Conservation (phyloP, 2,113 vertebrate genomes). For the Sinocyclocheilus anophthalmus region DNA sequence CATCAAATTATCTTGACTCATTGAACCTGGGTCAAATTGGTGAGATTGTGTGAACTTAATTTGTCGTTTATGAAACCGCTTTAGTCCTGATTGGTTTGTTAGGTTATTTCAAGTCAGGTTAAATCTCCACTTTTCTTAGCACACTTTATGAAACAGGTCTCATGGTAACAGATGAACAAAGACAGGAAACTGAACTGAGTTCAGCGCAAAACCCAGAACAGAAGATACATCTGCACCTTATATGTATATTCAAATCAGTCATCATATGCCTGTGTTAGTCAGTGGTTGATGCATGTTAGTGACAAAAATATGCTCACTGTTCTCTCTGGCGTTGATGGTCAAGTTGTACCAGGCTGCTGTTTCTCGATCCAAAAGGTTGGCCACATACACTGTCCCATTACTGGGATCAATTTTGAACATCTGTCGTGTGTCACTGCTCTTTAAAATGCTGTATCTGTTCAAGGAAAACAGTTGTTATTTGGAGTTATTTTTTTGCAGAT, state of each 20-base stretch:
- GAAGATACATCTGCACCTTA: not conserved
- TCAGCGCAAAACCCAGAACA: not conserved
- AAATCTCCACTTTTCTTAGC: too few relatives aligned
- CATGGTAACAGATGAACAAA: not conserved
- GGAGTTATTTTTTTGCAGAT: not conserved
- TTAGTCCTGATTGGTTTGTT: too few relatives aligned
- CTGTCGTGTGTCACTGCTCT: slow-evolving; percentile 66
- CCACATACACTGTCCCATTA: slow-evolving; percentile 84
- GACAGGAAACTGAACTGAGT: not conserved
- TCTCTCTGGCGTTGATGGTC: slow-evolving; percentile 85
- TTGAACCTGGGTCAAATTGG: too few relatives aligned
- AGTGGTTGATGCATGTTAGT: not conserved
- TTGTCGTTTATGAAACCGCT: too few relatives aligned
- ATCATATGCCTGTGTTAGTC: not conserved
- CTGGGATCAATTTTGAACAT: slow-evolving; percentile 82
- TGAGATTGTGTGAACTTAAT: too few relatives aligned
- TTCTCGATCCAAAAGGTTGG: slow-evolving; percentile 85
- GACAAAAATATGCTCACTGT: slow-evolving; percentile 75
- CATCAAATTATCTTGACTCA: too few relatives aligned
- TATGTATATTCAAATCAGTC: not conserved
- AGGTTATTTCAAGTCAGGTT: too few relatives aligned
- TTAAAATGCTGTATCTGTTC: slow-evolving; percentile 84
- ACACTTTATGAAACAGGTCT: too few relatives aligned
- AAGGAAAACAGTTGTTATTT: slow-evolving; percentile 49
- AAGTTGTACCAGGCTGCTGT: slow-evolving; percentile 85